Evolutionary conservation across 92 coral and sea anemone genomes (phyloP), one percentile per base, ranked within the genome.

Genomic region (Nematostella vectensis): DNA sequence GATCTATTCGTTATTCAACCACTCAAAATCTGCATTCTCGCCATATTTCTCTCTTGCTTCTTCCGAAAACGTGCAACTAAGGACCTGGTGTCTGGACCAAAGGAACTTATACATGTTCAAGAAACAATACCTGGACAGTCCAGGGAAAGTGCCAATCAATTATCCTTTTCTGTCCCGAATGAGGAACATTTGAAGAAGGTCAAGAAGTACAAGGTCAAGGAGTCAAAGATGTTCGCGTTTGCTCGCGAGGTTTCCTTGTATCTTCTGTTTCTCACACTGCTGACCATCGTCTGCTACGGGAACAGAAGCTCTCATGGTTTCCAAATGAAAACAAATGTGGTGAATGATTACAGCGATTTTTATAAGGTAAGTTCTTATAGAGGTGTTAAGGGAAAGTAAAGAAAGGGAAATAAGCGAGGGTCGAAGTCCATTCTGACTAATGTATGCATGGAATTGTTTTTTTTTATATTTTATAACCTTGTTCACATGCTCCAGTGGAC

Each of bases 1-100:
- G 96, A 86, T 43, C 42, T 86, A 36, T 83, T 83, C 39, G 76
- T 83, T 24, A 47, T 86, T 29, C 96, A 86, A 45, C 96, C 96
- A 0, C 55, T 82, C 26, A 86, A 83, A 39, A 84, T 89, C n/a
- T 65, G 68, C 22, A 55, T 89, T 11, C 19, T 82, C 3, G 79
- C 94, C 16, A 19, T 86, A n/a, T 40, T 85, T 22, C 55, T 74
- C 33, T 81, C 84, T 21, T 63, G 51, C 50, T 57, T 80, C 33
- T 21, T 75, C 17, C 37, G 70, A 13, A 58, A 54, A 6, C 37
- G 38, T 15, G 39, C 21, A 27, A 50, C 49, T 18, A 20, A 27
- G 17, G 62, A 22, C 19, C 23, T 37, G 2, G 47, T 42, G 17
- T 45, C 51, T 10, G 25, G 19, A 19, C 44, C 47, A 30, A 33